Conservation (phyloP, 2,888 invertebrate species). For the Caenorhabditis virilis region DNA sequence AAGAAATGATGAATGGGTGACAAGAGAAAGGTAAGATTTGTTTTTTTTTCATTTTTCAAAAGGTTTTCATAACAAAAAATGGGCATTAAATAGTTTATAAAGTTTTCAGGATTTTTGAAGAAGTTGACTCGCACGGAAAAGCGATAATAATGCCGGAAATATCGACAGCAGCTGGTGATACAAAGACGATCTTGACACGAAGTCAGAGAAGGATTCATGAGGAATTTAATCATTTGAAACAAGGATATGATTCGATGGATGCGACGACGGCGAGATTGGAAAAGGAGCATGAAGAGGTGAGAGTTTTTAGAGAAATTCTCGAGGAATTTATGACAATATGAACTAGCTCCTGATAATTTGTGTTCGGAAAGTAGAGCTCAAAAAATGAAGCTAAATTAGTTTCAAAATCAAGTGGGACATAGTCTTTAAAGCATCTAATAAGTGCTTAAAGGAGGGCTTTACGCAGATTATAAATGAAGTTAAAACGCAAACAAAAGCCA, state of each 20-base stretch:
- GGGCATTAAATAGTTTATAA: background rate
- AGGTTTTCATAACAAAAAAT: no score
- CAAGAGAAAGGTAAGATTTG: slow-evolving; percentile 30
- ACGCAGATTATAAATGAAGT: no score
- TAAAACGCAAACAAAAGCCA: background rate
- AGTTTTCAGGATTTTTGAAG: slow-evolving; percentile 9
- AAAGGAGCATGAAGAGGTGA: slow-evolving; percentile 62
- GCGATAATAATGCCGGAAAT: slow-evolving; percentile 13
- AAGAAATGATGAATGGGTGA: slow-evolving; percentile 65
- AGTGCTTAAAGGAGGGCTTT: no score
- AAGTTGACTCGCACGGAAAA: slow-evolving; percentile 17
- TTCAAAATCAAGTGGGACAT: no score
- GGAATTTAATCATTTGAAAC: slow-evolving; percentile 58
- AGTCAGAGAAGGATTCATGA: slow-evolving; percentile 49
- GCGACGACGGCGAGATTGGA: slow-evolving; percentile 61
- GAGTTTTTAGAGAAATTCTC: background rate
- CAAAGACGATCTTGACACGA: slow-evolving; percentile 19
- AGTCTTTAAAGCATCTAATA: background rate
- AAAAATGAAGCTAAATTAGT: no score
- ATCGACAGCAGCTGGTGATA: background rate
- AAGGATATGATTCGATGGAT: slow-evolving; percentile 51
- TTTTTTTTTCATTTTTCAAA: no score
- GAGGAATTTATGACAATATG: no score
- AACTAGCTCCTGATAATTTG: no score
- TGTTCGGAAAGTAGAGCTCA: no score